Conservation (phyloP, 2,113 vertebrate species). For the Cricetomys ansorgei region DNA sequence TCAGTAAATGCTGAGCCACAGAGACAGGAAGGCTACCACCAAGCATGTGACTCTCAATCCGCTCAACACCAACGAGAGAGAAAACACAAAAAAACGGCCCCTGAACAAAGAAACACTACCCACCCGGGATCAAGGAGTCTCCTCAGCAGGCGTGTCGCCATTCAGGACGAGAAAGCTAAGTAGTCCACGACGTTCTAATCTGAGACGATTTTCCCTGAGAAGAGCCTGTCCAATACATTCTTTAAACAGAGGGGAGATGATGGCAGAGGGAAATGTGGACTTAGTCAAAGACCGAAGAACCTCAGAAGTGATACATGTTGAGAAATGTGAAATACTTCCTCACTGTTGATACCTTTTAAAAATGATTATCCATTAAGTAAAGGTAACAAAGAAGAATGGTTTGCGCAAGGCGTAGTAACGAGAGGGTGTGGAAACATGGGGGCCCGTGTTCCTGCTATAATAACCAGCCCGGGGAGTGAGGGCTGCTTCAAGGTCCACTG, state of each 20-base stretch:
- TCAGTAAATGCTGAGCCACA: neutral
- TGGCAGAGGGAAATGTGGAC: too few relatives aligned
- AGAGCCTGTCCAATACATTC: neutral
- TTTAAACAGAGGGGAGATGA: neutral
- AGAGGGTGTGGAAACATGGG: neutral
- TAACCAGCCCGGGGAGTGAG: neutral
- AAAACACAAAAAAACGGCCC: neutral
- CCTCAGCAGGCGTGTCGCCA: neutral
- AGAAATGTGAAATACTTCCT: neutral
- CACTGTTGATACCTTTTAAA: neutral
- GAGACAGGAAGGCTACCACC: neutral
- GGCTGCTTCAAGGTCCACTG: neutral
- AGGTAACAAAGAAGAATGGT: neutral
- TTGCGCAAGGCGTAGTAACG: too few relatives aligned
- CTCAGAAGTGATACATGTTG: neutral
- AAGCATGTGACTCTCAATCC: rapidly evolving
- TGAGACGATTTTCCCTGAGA: neutral
- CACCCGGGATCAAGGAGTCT: neutral
- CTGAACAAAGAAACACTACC: neutral
- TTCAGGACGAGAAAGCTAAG: neutral
- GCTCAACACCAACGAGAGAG: neutral
- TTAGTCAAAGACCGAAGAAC: neutral
- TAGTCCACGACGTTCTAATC: neutral
- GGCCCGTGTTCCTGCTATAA: too few relatives aligned
- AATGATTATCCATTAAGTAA: neutral